Conservation (phyloP, 2,113 vertebrate genomes). For the Ictalurus furcatus region DNA sequence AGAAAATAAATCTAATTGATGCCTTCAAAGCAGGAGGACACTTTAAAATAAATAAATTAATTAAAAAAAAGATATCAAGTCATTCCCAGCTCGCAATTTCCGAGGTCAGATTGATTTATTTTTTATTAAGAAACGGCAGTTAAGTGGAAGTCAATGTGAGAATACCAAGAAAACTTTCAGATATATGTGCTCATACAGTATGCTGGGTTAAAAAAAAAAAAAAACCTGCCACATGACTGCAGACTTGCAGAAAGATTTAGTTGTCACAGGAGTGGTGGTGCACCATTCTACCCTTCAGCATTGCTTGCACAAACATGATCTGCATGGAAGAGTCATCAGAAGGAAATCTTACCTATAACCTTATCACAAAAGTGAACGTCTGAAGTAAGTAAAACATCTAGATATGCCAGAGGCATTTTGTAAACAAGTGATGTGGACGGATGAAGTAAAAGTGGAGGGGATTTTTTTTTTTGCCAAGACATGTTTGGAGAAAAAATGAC, state of each 20-base stretch:
- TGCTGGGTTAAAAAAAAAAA: too few relatives aligned
- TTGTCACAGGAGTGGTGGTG: background rate
- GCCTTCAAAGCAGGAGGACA: background rate
- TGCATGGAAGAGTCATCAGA: background rate
- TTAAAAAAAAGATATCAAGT: too few relatives aligned
- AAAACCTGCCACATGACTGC: background rate
- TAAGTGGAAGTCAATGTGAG: too few relatives aligned
- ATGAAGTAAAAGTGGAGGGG: background rate
- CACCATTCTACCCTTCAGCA: background rate
- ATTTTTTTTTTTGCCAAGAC: too few relatives aligned
- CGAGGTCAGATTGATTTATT: too few relatives aligned
- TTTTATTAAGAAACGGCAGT: too few relatives aligned
- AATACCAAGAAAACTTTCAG: too few relatives aligned
- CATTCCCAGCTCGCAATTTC: too few relatives aligned
- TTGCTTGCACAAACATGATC: background rate
- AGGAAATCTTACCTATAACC: background rate
- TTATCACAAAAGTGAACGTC: background rate
- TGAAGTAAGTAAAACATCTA: background rate
- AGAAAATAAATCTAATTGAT: too few relatives aligned
- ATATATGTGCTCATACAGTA: too few relatives aligned
- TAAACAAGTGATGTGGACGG: background rate
- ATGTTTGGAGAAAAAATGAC: background rate
- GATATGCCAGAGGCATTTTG: background rate
- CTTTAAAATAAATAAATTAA: background rate
- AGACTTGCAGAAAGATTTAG: background rate